Percentiles rank a stretch among this genome's conserved stretches.
These are phyloP conservation scores for Myzus persicae DNA, from an alignment of 1,140 invertebrate species.

Conservation along the genomic window DNA sequence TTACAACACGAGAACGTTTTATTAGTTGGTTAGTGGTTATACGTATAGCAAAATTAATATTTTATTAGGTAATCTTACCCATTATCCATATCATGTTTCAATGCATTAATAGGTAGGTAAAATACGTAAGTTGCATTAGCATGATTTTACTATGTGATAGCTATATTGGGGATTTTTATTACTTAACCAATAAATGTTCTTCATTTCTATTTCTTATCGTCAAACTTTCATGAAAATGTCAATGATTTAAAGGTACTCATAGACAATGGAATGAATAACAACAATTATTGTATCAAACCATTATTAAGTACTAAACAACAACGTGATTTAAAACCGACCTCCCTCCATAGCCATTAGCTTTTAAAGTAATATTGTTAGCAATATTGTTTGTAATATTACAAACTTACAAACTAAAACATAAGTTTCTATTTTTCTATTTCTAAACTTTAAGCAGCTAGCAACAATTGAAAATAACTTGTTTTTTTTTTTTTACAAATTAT, in stretches of 20 bases:
- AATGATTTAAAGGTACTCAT: neutral
- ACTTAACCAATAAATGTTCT: too few species aligned
- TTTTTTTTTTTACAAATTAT: constrained; percentile 7
- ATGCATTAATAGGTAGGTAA: neutral
- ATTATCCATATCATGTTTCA: neutral
- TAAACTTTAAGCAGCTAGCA: neutral
- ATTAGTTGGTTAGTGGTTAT: neutral
- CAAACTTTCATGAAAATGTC: neutral
- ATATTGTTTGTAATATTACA: neutral
- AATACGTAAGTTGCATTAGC: neutral
- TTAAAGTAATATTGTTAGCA: neutral
- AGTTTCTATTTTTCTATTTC: neutral
- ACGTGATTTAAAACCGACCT: neutral
- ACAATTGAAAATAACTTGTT: neutral
- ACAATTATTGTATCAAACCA: neutral
- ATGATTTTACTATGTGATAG: neutral
- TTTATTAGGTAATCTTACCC: neutral
- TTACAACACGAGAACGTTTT: neutral
- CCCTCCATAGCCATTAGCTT: accelerated
- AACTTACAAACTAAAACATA: neutral
- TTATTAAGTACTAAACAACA: neutral
- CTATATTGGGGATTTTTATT: neutral
- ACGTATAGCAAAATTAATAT: neutral
- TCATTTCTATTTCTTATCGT: too few species aligned
- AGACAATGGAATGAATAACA: neutral